Percentiles rank a stretch among this genome's conserved stretches.
Evolutionary conservation across 2,113 vertebrate species (phyloP).

Genomic region (Lagopus leucura): DNA sequence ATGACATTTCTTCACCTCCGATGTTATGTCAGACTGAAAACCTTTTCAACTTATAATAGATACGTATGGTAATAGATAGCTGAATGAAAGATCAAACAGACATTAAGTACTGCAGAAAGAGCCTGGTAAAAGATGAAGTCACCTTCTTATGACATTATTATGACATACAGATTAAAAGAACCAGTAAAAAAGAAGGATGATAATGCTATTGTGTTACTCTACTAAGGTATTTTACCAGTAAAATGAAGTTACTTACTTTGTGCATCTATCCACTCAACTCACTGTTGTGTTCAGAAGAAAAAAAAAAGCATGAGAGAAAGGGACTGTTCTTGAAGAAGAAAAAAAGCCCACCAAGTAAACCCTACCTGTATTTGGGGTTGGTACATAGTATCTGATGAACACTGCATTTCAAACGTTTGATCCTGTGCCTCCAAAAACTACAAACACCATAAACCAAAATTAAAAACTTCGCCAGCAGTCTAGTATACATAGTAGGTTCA

Average conservation of each 20-base stretch:
- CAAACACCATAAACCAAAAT: conserved; percentile 75
- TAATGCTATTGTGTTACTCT: conserved; percentile 56
- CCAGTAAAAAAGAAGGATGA: conserved; percentile 62
- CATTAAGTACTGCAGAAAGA: conserved; percentile 66
- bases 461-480: conserved; percentile 76
- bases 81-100: conserved; percentile 72
- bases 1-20: conserved; percentile 55
- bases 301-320: not conserved
- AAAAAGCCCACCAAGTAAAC: conserved; percentile 59
- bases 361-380: conserved; percentile 55
- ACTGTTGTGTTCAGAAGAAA: not conserved
- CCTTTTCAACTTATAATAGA: conserved; percentile 70
- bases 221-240: conserved; percentile 55
- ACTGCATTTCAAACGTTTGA: conserved; percentile 70
- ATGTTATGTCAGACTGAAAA: conserved; percentile 69
- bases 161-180: conserved; percentile 70
- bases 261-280: conserved; percentile 1
- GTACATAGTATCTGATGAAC: conserved; percentile 66
- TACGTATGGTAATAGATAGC: conserved; percentile 57
- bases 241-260: conserved; percentile 56
- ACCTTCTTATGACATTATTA: conserved; percentile 72
- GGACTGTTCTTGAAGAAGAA: conserved; percentile 14
- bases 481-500: conserved; percentile 79
- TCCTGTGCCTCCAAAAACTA: conserved; percentile 78
- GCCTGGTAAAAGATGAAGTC: conserved; percentile 73